phyloP scores from a whole-genome alignment of 1,140 invertebrate genomes.

The Ceratosolen solmsi region DNA sequence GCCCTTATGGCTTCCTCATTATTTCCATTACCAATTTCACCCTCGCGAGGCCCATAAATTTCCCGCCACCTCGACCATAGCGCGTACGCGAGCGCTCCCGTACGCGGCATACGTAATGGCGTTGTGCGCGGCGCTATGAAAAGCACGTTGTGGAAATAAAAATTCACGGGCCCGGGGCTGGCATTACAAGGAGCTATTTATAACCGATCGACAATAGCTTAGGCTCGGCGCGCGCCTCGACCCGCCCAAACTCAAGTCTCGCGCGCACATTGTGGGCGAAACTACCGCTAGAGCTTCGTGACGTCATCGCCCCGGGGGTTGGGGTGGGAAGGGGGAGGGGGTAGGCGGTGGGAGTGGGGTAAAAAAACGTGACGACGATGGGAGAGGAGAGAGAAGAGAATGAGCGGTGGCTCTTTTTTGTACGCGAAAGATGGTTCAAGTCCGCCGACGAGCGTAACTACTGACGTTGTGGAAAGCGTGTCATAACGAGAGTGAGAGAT shows the following conservation, averaged over 20 bases:
- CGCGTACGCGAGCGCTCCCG: neutral
- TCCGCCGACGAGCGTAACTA: too few relatives aligned
- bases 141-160: neutral
- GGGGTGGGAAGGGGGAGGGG: neutral
- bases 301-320: neutral
- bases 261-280: neutral
- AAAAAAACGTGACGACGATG: neutral
- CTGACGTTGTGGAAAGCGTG: too few relatives aligned
- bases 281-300: neutral
- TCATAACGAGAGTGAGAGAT: too few relatives aligned
- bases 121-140: neutral
- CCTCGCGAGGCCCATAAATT: neutral
- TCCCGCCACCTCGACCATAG: too few relatives aligned
- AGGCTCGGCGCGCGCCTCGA: neutral
- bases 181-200: constrained; percentile 1
- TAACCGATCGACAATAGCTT: constrained; percentile 40
- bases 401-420: too few relatives aligned
- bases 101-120: neutral
- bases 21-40: neutral
- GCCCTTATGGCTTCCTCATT: neutral
- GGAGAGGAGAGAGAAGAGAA: too few relatives aligned
- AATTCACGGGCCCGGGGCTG: neutral
- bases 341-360: neutral
- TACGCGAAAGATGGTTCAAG: too few relatives aligned
- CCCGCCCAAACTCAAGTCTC: neutral